Percentiles rank a stretch among this genome's conserved stretches.
These are phyloP conservation scores for Cotesia typhae DNA, from an alignment of 1,140 invertebrate species.

Conservation along the genomic window DNA sequence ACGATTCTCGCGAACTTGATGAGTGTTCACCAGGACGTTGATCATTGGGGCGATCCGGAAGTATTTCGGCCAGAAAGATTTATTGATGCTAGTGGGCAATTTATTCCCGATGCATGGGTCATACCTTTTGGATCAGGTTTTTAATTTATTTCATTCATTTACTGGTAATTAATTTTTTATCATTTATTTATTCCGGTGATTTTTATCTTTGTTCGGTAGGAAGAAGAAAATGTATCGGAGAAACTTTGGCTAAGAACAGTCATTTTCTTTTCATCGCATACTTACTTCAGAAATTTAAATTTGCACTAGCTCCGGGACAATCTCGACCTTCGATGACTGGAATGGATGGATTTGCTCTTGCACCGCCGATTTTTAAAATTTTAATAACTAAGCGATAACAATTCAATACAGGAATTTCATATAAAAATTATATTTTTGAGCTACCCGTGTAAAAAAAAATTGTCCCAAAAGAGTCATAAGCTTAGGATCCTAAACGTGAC, in stretches of 20 bases:
- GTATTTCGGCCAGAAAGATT: conserved; percentile 70
- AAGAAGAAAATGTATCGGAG: conserved; percentile 61
- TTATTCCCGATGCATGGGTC: conserved; percentile 63
- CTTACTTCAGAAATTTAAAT: conserved; percentile 60
- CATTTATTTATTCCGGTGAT: not conserved
- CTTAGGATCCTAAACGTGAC: too few relatives aligned
- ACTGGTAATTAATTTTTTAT: conserved; percentile 14
- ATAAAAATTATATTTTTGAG: too few relatives aligned
- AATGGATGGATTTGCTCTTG: conserved; percentile 56
- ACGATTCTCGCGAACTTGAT: conserved; percentile 57
- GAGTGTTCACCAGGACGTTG: conserved; percentile 61
- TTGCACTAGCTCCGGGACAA: conserved; percentile 49
- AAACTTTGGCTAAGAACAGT: conserved; percentile 61
- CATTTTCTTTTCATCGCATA: conserved; percentile 60
- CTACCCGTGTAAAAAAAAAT: too few relatives aligned
- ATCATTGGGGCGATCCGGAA: conserved; percentile 69
- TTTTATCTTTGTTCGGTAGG: conserved; percentile 46
- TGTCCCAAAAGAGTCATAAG: too few relatives aligned
- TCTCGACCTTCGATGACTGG: conserved; percentile 49
- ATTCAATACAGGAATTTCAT: not conserved
- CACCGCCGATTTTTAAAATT: conserved; percentile 52
- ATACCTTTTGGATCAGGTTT: conserved; percentile 68
- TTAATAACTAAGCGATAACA: conserved; percentile 39
- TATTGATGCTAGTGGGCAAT: conserved; percentile 63
- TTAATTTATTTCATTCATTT: conserved; percentile 24